phyloP scores from a whole-genome alignment of 1,140 invertebrate genomes.

The Drosophila nasuta region DNA sequence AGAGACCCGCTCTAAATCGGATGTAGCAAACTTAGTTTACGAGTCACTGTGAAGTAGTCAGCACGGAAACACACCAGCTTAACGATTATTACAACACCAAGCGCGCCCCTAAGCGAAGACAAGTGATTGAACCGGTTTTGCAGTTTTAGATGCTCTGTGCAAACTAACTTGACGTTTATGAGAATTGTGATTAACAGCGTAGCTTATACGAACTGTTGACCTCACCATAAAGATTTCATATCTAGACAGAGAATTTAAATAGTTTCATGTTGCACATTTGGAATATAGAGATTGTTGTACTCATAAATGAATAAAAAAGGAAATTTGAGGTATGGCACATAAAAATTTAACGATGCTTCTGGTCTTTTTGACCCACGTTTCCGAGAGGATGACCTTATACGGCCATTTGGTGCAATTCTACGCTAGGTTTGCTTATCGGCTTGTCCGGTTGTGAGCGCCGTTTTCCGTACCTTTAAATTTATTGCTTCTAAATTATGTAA shows the following conservation, averaged over 20 bases:
- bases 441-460: slow-evolving; percentile 24
- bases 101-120: neutral
- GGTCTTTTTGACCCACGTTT: slow-evolving; percentile 8
- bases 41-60: neutral
- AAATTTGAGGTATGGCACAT: neutral
- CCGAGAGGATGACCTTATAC: slow-evolving; percentile 15
- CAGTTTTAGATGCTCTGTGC: neutral
- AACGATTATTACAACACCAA: neutral
- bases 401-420: slow-evolving; percentile 35
- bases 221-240: neutral
- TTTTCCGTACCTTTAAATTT: slow-evolving; percentile 73
- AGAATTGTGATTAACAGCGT: neutral
- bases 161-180: too few species aligned
- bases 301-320: slow-evolving; percentile 9
- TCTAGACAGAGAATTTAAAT: neutral
- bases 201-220: slow-evolving; percentile 3
- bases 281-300: neutral
- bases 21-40: neutral
- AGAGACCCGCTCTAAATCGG: neutral
- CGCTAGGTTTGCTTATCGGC: slow-evolving; percentile 25
- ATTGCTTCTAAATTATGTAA: slow-evolving; percentile 79
- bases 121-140: slow-evolving; percentile 23
- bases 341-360: neutral
- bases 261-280: neutral
- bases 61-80: neutral